Base-by-base conservation (phyloP, 2,888 invertebrate species). In the Colostygia pectinataria region DNA sequence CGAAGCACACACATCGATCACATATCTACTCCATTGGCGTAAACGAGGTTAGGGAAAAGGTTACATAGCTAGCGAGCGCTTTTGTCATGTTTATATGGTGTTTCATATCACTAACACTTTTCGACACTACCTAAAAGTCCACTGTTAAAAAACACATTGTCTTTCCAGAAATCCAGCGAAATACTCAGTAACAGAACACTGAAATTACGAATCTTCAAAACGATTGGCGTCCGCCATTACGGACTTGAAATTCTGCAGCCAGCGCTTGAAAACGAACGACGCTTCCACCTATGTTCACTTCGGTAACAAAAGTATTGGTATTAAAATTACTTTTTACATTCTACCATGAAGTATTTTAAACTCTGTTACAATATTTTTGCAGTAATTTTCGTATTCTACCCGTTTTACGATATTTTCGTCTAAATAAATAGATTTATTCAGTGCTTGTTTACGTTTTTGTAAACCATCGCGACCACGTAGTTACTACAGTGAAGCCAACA, bases 1-100 rank as follows among this genome's bases (percentile, higher is more conserved):
- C 92, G 91, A 92, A 92, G 92, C 92, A 92, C 92, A 92, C 87
- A 93, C 93, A 93, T 92, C 92, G 92, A 92, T 93, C 93, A 92
- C 91, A 91, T 93, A 92, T 93, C 93, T 93, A 93, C 92, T 92
- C 92, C 93, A 93, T 92, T 93, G 93, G 93, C 92, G 92, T 92
- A 92, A 93, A 92, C 93, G 93, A 93, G 93, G 93, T 93, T 93
- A 93, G 92, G 92, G 93, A 93, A 93, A 93, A 92, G 92, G 92
- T 92, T 92, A 92, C 92, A 92, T 91, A 91, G 92, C 92, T 87
- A 81, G 82, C 80, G 77, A 77, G 77, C 83, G 86, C 91, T 92
- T 93, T 86, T 83, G 87, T 90, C 87, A 87, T 85, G 79, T 75
- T 80, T 83, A 78, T 77, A 69, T 74, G 81, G 80, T 86, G 84